Percentiles rank a stretch among this genome's conserved stretches.
Evolutionary conservation across 2,888 invertebrate genomes (phyloP).

Genomic region (Limenitis camilla): DNA sequence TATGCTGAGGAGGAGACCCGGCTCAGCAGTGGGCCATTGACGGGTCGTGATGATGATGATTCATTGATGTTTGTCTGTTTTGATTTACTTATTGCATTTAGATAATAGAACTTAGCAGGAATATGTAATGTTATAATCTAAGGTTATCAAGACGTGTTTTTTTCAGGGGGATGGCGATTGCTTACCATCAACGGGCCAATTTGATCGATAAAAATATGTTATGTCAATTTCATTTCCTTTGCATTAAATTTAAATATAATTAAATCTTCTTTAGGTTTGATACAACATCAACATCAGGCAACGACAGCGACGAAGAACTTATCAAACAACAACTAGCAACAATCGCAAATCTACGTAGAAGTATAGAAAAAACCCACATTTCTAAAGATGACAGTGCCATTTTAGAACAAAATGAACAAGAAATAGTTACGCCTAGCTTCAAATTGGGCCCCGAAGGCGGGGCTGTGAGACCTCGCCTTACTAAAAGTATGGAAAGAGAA

Average conservation of each 20-base stretch:
- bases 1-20: too few species aligned
- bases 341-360: conserved; percentile 57
- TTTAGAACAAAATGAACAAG: conserved; percentile 53
- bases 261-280: conserved; percentile 54
- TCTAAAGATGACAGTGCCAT: conserved; percentile 58
- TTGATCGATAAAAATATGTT: too few species aligned
- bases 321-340: conserved; percentile 54
- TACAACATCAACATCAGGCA: conserved; percentile 77
- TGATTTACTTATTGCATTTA: too few species aligned
- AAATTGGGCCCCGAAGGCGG: conserved; percentile 77
- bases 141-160: too few species aligned
- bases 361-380: conserved; percentile 68
- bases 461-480: conserved; percentile 54
- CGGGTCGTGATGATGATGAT: too few species aligned
- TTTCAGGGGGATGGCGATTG: too few species aligned
- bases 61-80: too few species aligned
- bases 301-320: conserved; percentile 79
- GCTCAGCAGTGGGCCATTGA: too few species aligned
- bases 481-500: conserved; percentile 55
- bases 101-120: too few species aligned
- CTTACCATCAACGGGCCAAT: too few species aligned
- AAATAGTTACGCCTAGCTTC: conserved; percentile 75
- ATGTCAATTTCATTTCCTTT: too few species aligned
- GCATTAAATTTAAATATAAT: background rate
- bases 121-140: too few species aligned